phyloP scores from a whole-genome alignment of 2,888 invertebrate species.

The Sminthurides aquaticus region DNA sequence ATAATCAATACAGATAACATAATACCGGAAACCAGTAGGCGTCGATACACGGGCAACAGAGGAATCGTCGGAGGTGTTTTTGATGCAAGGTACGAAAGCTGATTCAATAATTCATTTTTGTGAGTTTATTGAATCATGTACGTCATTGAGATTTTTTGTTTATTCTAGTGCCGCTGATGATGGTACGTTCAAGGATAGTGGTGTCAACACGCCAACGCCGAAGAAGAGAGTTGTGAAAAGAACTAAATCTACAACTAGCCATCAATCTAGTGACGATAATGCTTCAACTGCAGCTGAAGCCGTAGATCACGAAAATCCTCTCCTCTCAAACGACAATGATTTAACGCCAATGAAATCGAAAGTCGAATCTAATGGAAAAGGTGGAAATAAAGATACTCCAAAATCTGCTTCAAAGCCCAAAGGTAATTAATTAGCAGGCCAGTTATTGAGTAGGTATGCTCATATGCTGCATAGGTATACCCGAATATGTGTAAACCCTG shows the following conservation, averaged over 20 bases:
- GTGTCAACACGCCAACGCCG: constrained; percentile 18
- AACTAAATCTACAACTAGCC: background rate
- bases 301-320: too few species aligned
- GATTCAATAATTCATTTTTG: too few species aligned
- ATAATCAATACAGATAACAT: constrained; percentile 17
- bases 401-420: background rate
- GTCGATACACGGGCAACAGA: background rate
- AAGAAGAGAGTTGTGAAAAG: background rate
- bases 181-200: constrained; percentile 15
- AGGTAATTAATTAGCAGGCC: background rate
- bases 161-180: constrained; percentile 18
- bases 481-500: background rate
- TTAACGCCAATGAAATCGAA: too few species aligned
- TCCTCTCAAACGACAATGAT: too few species aligned
- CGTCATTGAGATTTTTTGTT: too few species aligned
- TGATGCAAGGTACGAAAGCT: background rate
- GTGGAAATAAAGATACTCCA: background rate
- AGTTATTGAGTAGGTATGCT: too few species aligned
- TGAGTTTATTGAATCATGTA: too few species aligned
- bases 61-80: background rate
- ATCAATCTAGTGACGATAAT: too few species aligned
- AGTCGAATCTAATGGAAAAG: too few species aligned
- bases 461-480: too few species aligned
- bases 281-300: too few species aligned
- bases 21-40: background rate